Percentiles rank a stretch among this genome's conserved stretches.
Conservation (phyloP, 2,888 invertebrate species). For the Gasteruption jaculator region DNA sequence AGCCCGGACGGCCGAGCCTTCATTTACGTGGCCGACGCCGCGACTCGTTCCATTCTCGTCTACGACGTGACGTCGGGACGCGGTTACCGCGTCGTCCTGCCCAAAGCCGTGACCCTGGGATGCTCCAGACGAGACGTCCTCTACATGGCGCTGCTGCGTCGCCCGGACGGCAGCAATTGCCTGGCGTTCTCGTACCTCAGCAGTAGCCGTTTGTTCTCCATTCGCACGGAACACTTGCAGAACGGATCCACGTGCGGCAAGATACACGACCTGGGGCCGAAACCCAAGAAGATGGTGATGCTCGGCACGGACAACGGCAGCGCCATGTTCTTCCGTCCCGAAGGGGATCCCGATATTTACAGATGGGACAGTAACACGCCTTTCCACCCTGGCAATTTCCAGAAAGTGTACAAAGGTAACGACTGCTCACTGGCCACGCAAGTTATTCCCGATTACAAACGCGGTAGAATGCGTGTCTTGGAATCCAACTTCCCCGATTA, state of each 20-base stretch:
- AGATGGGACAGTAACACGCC: slow-evolving; percentile 57
- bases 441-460: slow-evolving; percentile 57
- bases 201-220: slow-evolving; percentile 60
- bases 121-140: slow-evolving; percentile 60
- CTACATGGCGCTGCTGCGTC: slow-evolving; percentile 62
- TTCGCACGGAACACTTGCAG: slow-evolving; percentile 62
- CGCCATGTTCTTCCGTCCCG: slow-evolving; percentile 60
- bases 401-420: slow-evolving; percentile 55
- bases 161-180: slow-evolving; percentile 57
- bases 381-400: slow-evolving; percentile 53
- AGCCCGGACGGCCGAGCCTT: slow-evolving; percentile 52
- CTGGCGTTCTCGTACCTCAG: slow-evolving; percentile 64
- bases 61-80: slow-evolving; percentile 61
- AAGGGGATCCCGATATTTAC: slow-evolving; percentile 58
- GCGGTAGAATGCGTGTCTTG: slow-evolving; percentile 57
- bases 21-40: slow-evolving; percentile 55
- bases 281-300: slow-evolving; percentile 58
- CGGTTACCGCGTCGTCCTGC: slow-evolving; percentile 63
- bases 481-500: slow-evolving; percentile 65
- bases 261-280: slow-evolving; percentile 56
- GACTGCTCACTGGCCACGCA: slow-evolving; percentile 58
- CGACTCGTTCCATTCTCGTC: slow-evolving; percentile 53
- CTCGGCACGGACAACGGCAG: slow-evolving; percentile 63
- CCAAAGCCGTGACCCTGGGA: slow-evolving; percentile 55
- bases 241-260: slow-evolving; percentile 58